Conservation (phyloP, 2,888 invertebrate genomes). For the Tetranychus piercei region DNA sequence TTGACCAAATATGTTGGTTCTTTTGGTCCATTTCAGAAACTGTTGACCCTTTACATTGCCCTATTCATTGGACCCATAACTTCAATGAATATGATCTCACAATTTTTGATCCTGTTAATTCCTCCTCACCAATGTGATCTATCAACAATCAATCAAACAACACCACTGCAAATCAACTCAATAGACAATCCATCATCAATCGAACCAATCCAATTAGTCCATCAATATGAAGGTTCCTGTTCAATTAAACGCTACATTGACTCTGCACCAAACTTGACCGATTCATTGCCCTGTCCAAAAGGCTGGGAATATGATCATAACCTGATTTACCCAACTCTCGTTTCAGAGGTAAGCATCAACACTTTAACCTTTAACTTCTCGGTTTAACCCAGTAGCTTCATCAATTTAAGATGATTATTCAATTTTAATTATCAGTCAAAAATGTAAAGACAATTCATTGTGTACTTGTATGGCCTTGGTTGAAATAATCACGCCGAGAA, state of each 20-base stretch:
- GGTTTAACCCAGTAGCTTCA: neutral
- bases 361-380: too few species aligned
- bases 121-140: constrained; percentile 4
- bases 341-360: constrained; percentile 3
- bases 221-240: neutral
- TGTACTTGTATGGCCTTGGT: too few species aligned
- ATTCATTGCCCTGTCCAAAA: neutral
- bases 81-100: constrained; percentile 9
- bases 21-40: neutral
- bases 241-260: neutral
- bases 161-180: neutral
- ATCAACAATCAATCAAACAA: neutral
- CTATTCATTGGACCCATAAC: neutral
- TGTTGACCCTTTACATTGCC: neutral
- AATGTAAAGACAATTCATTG: neutral
- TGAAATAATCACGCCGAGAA: too few species aligned
- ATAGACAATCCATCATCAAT: neutral
- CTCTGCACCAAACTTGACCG: neutral
- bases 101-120: constrained; percentile 5
- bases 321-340: constrained; percentile 3
- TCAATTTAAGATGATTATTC: neutral
- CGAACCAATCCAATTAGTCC: neutral
- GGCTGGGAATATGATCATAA: constrained; percentile 5
- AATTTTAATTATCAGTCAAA: neutral
- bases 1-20: neutral